These are phyloP conservation scores for Girardia tigrina DNA, from an alignment of 2,888 invertebrate genomes.

Conservation along the genomic window DNA sequence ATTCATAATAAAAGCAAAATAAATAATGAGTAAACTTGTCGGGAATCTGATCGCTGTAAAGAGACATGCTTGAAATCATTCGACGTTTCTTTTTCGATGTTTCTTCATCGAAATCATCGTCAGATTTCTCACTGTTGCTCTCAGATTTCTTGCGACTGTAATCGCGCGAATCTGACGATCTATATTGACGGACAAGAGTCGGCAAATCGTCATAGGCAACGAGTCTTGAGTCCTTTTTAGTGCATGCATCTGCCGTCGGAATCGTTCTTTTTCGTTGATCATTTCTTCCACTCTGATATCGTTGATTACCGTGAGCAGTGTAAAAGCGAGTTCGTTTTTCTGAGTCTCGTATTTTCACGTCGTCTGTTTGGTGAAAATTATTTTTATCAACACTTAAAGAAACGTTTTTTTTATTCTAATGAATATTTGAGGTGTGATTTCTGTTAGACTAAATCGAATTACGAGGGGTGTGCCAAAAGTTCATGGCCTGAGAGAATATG, in stretches of 20 bases:
- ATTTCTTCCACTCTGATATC: not conserved
- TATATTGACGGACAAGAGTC: not conserved
- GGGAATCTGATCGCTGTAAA: not conserved
- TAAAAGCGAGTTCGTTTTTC: not conserved
- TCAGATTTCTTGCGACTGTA: not conserved
- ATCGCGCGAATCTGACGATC: not conserved
- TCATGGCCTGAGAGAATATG: too few relatives aligned
- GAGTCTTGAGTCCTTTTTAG: not conserved
- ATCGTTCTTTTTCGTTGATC: too few relatives aligned
- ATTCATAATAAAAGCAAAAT: too few relatives aligned
- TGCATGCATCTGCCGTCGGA: too few relatives aligned
- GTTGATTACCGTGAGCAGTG: not conserved
- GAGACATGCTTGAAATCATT: not conserved
- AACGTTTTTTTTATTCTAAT: too few relatives aligned
- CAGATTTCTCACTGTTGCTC: not conserved
- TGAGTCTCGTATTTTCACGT: not conserved
- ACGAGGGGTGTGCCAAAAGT: too few relatives aligned
- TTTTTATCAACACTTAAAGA: too few relatives aligned
- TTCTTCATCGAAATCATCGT: not conserved
- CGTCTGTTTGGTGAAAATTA: too few relatives aligned
- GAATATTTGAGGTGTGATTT: too few relatives aligned
- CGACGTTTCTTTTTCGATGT: not conserved
- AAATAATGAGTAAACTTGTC: too few relatives aligned
- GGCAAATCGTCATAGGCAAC: constrained; percentile 9
- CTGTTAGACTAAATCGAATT: too few relatives aligned